Conservation (phyloP, 2,888 invertebrate species). For the Aporophyla nigra region DNA sequence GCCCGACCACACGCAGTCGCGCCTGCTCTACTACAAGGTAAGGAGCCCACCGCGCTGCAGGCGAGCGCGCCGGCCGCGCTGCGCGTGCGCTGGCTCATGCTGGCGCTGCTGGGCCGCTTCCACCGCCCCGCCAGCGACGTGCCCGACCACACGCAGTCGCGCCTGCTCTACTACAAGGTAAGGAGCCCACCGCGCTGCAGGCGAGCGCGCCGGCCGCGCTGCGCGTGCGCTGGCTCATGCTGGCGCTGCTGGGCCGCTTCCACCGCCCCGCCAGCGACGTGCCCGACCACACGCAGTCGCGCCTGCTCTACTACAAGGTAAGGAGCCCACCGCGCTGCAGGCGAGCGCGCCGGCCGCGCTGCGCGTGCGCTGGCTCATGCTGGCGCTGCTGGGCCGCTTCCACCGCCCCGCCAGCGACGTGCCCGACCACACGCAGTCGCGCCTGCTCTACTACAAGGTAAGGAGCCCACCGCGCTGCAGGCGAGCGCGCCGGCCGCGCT, state of each 20-base stretch:
- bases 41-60: constrained; percentile 74
- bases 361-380: too few relatives aligned
- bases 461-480: too few relatives aligned
- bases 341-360: too few relatives aligned
- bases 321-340: too few relatives aligned
- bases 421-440: too few relatives aligned
- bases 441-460: too few relatives aligned
- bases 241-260: constrained; percentile 94
- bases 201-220: constrained; percentile 91
- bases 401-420: too few relatives aligned
- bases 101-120: constrained; percentile 94
- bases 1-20: constrained; percentile 63
- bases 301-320: constrained; percentile 62
- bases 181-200: constrained; percentile 74
- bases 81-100: constrained; percentile 94
- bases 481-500: too few relatives aligned
- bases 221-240: constrained; percentile 94
- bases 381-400: too few relatives aligned
- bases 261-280: constrained; percentile 67
- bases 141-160: constrained; percentile 63
- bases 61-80: constrained; percentile 91
- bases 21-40: constrained; percentile 62
- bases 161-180: constrained; percentile 62
- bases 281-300: constrained; percentile 63
- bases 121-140: constrained; percentile 67